phyloP scores from a whole-genome alignment of 2,888 invertebrate genomes.

The Apodemia hepburni region DNA sequence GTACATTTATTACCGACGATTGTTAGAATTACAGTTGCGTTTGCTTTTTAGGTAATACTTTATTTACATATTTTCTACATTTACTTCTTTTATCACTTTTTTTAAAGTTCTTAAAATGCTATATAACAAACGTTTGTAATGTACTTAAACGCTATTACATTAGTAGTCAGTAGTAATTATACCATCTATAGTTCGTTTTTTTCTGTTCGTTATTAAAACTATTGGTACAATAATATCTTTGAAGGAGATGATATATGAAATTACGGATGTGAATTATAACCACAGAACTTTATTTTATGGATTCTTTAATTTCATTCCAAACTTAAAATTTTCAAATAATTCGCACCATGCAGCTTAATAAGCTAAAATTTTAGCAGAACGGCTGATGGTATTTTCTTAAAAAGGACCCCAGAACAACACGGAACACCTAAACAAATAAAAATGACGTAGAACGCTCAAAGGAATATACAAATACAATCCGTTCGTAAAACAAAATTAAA shows the following conservation, averaged over 20 bases:
- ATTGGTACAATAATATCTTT: neutral
- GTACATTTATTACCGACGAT: constrained; percentile 1
- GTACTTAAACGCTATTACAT: neutral
- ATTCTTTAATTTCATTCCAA: too few relatives aligned
- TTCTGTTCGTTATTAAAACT: neutral
- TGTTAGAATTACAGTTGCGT: constrained; percentile 2
- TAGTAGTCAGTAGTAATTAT: neutral
- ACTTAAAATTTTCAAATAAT: too few relatives aligned
- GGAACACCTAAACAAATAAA: too few relatives aligned
- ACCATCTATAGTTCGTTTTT: neutral
- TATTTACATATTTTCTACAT: constrained; percentile 8
- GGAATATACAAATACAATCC: neutral
- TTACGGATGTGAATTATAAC: too few relatives aligned
- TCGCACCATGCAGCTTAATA: too few relatives aligned
- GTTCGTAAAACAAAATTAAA: neutral
- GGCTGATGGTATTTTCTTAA: too few relatives aligned
- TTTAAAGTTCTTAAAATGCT: constrained; percentile 2
- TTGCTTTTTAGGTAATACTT: constrained; percentile 2
- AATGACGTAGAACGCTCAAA: neutral
- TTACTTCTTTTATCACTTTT: neutral
- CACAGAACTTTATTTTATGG: too few relatives aligned
- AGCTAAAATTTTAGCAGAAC: too few relatives aligned
- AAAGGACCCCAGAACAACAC: too few relatives aligned
- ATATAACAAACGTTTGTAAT: neutral
- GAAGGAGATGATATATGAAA: too few relatives aligned